Conservation (phyloP, 64 coral and sea anemone genomes). For the Acropora yongei region DNA sequence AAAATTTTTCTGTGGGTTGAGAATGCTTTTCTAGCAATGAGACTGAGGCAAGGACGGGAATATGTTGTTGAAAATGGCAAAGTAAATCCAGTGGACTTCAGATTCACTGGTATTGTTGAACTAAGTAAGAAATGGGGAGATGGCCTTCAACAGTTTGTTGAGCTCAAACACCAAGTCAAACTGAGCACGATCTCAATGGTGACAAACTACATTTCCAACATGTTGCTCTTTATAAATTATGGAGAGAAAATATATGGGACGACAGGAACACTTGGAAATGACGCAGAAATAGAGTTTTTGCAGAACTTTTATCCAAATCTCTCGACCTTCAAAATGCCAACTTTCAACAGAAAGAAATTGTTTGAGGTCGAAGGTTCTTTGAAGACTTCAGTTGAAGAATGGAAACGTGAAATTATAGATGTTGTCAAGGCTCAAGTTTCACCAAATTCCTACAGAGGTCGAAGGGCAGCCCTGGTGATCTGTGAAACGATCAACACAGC, state of each 20-base stretch:
- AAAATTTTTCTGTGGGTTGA: constrained; percentile 17
- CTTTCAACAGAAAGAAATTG: constrained; percentile 7
- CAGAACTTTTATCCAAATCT: constrained; percentile 15
- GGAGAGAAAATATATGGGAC: constrained; percentile 7
- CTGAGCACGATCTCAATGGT: constrained; percentile 13
- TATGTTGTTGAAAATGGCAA: constrained; percentile 32
- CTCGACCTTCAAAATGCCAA: constrained; percentile 1
- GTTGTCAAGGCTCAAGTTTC: background rate
- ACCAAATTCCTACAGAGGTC: background rate
- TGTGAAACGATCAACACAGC: constrained; percentile 42
- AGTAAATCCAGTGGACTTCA: constrained; percentile 30
- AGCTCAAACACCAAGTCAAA: constrained; percentile 39
- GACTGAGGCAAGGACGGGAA: constrained; percentile 32
- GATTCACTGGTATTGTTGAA: constrained; percentile 44
- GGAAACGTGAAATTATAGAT: background rate
- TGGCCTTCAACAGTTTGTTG: constrained; percentile 37
- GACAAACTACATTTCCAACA: constrained; percentile 41
- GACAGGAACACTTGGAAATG: constrained; percentile 20
- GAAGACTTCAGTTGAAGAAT: constrained; percentile 9
- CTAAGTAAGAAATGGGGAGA: constrained; percentile 44
- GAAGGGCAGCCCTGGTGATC: constrained; percentile 31
- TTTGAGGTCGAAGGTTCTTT: background rate
- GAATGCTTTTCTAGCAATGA: constrained; percentile 18
- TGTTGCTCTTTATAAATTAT: constrained; percentile 3
- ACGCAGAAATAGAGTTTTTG: constrained; percentile 20